Evolutionary conservation across 2,888 invertebrate genomes (phyloP), one percentile per base, ranked within the genome.

Genomic region (Eumacrocentrus americanus): DNA sequence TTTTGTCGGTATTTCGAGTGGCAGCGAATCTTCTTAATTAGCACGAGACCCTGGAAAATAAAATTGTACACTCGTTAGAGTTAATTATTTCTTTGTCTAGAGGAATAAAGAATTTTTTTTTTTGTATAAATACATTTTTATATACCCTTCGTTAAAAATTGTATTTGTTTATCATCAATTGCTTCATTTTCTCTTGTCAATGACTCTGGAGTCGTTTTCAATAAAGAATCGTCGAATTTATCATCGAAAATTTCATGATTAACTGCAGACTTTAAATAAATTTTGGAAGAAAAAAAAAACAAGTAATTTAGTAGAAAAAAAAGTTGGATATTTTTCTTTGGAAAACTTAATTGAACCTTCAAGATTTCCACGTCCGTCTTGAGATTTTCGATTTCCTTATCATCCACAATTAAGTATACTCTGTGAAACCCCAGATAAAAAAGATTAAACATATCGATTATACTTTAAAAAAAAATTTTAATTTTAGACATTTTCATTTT

Each of bases 121-220:
- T 42, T 42, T 35, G 9, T 11, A 11, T 35, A 2, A 11, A 35
- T 35, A 4, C n/a, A 35, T 35, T 12, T 35, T 18, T 48, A 44
- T 12, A 34, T 56, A 63, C 63, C 63, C 62, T 60, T 63, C 37
- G 50, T 54, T 51, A 67, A 57, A 46, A 63, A 29, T n/a, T 56
- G 58, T 34, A 66, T 52, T 58, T 63, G 62, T 35, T n/a, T n/a
- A n/a, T 58, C 61, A 38, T 59, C 47, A 14, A 59, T 23, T n/a
- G 54, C 44, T 11, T 51, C 48, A 6, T 59, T 51, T 51, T 62
- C 61, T 18, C 50, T 50, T 1, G 63, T 63, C 23, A 55, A 64
- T 0, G 52, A 29, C 16, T 58, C 3, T 4, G 29, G 51, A 7
- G 55, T 65, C 46, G 50, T 58, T 37, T 48, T 5, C 12, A 47